phyloP scores from a whole-genome alignment of 2,888 invertebrate genomes.

The Pollenia labialis region DNA sequence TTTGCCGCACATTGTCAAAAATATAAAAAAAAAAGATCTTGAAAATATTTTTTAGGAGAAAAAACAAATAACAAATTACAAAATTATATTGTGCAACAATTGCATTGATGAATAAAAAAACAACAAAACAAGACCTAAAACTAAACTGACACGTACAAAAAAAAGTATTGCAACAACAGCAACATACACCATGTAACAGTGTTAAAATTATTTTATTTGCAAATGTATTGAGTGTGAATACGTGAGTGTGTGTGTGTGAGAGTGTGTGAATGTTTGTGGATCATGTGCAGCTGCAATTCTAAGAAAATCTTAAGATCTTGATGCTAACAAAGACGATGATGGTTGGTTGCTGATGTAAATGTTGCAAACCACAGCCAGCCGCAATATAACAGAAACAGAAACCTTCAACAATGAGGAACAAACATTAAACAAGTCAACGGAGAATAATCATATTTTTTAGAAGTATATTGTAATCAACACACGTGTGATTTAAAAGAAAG shows the following conservation, averaged over 20 bases:
- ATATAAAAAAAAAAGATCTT: constrained; percentile 5
- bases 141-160: constrained; percentile 45
- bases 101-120: constrained; percentile 38
- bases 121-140: constrained; percentile 36
- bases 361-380: constrained; percentile 53
- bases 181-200: not conserved
- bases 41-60: not conserved
- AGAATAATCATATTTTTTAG: constrained; percentile 23
- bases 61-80: constrained; percentile 41
- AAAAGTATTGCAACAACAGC: constrained; percentile 15
- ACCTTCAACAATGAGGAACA: constrained; percentile 61
- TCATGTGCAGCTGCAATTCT: constrained; percentile 69
- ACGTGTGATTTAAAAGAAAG: constrained; percentile 50
- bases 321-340: constrained; percentile 3
- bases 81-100: constrained; percentile 60
- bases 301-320: constrained; percentile 57
- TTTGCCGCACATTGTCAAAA: constrained; percentile 22
- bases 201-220: constrained; percentile 39
- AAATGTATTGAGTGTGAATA: not conserved
- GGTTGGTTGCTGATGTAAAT: constrained; percentile 19
- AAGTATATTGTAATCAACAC: constrained; percentile 49
- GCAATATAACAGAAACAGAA: constrained; percentile 43
- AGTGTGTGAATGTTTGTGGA: not conserved
- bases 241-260: not conserved
- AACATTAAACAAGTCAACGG: constrained; percentile 44